A percentile compares a stretch with the other conserved stretches of the same genome.
Evolutionary conservation across 1,140 invertebrate species (phyloP).

Genomic region (Drosophila auraria): DNA sequence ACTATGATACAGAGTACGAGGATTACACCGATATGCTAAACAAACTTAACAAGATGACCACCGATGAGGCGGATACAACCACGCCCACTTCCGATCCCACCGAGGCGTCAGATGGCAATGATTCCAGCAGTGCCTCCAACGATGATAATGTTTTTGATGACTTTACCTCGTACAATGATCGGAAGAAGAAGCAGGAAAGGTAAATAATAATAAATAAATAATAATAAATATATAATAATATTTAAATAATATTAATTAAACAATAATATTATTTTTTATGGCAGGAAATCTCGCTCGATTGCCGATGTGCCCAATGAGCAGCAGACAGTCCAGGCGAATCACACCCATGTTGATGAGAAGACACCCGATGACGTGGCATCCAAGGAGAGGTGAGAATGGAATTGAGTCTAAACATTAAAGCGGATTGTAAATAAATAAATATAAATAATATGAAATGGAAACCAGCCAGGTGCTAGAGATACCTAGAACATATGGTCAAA

Average conservation of each 20-base stretch:
- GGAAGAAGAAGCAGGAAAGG: conserved; percentile 63
- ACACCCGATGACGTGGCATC: conserved; percentile 7
- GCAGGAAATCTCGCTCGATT: conserved; percentile 72
- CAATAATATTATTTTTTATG: neutral
- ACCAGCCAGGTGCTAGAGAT: neutral
- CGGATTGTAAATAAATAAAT: neutral
- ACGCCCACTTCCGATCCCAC: conserved; percentile 19
- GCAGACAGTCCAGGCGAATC: conserved; percentile 42
- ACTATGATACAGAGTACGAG: conserved; percentile 34
- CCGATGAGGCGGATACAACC: neutral
- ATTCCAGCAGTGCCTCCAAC: conserved; percentile 37
- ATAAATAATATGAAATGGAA: neutral
- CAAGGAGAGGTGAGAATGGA: conserved; percentile 40
- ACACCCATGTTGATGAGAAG: conserved; percentile 26
- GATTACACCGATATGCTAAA: conserved; percentile 53
- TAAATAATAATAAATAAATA: neutral
- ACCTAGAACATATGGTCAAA: neutral
- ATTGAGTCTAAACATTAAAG: conserved; percentile 1
- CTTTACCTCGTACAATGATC: conserved; percentile 71
- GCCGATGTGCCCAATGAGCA: conserved; percentile 50
- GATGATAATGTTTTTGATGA: conserved; percentile 77
- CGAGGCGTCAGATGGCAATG: conserved; percentile 1
- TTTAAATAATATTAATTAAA: no score
- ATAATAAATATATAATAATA: neutral
- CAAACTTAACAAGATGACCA: conserved; percentile 7